Percentiles rank a stretch among this genome's conserved stretches.
Evolutionary conservation across 2,888 invertebrate genomes (phyloP).

Genomic region (Sminthurinus aureus): DNA sequence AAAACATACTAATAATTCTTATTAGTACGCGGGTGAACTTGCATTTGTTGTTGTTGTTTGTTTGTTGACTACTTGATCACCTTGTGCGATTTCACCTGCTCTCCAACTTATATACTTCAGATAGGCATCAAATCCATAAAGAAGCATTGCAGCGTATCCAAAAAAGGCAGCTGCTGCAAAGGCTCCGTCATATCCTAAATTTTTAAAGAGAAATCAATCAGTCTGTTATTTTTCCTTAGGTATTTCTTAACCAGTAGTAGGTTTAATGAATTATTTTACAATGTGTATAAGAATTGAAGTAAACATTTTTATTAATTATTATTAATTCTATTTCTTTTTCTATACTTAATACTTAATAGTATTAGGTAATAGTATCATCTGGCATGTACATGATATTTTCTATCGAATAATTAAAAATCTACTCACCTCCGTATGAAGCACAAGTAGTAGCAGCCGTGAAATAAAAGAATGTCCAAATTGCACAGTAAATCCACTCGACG

Average conservation of each 20-base stretch:
- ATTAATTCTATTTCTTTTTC: too few species aligned
- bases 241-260: background rate
- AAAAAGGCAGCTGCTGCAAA: conserved; percentile 81
- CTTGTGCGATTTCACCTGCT: conserved; percentile 76
- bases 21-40: conserved; percentile 21
- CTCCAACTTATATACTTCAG: conserved; percentile 75
- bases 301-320: too few species aligned
- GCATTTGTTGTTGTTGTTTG: conserved; percentile 27
- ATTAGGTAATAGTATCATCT: too few species aligned
- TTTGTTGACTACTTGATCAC: conserved; percentile 69
- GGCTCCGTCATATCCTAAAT: conserved; percentile 60
- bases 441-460: conserved; percentile 77
- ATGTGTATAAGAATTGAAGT: too few species aligned
- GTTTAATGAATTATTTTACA: background rate
- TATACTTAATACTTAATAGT: too few species aligned
- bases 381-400: background rate
- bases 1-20: background rate
- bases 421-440: conserved; percentile 64
- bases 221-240: background rate
- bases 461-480: conserved; percentile 77
- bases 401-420: conserved; percentile 50
- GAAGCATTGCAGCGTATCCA: conserved; percentile 81
- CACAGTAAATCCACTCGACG: conserved; percentile 78
- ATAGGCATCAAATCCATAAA: conserved; percentile 81
- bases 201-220: background rate